These are phyloP conservation scores for Pollicipes pollicipes DNA, from an alignment of 1,140 invertebrate genomes.

Conservation along the genomic window DNA sequence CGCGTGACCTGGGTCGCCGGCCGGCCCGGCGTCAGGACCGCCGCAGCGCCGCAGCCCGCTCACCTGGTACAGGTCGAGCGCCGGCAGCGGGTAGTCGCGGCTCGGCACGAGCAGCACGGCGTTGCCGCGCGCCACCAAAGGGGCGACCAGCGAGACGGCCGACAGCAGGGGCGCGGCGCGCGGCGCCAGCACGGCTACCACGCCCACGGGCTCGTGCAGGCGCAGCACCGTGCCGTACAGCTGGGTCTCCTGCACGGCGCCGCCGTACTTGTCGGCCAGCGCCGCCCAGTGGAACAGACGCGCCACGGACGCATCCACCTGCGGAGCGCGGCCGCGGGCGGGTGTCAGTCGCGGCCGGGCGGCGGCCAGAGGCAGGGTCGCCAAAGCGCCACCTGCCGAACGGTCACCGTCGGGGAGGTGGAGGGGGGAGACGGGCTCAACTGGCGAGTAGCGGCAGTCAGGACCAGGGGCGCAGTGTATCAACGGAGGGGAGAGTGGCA, in stretches of 20 bases:
- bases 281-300: conserved; percentile 32
- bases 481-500: too few species aligned
- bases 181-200: conserved; percentile 34
- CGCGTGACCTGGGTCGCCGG: too few species aligned
- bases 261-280: conserved; percentile 32
- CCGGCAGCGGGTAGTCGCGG: conserved; percentile 26
- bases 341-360: too few species aligned
- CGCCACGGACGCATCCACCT: conserved; percentile 28
- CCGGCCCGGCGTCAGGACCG: too few species aligned
- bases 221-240: conserved; percentile 29
- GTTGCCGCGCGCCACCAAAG: conserved; percentile 31
- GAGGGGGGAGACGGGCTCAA: too few species aligned
- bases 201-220: conserved; percentile 30
- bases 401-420: conserved; percentile 20
- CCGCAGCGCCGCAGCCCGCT: too few species aligned
- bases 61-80: conserved; percentile 32
- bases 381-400: conserved; percentile 16
- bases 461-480: too few species aligned
- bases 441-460: too few species aligned
- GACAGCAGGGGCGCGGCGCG: conserved; percentile 28
- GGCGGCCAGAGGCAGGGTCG: too few species aligned
- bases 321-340: too few species aligned
- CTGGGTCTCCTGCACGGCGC: conserved; percentile 30
- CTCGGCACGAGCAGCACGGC: conserved; percentile 30
- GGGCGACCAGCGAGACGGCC: conserved; percentile 30